phyloP scores from a whole-genome alignment of 2,113 vertebrate genomes.

The Archilochus colubris region DNA sequence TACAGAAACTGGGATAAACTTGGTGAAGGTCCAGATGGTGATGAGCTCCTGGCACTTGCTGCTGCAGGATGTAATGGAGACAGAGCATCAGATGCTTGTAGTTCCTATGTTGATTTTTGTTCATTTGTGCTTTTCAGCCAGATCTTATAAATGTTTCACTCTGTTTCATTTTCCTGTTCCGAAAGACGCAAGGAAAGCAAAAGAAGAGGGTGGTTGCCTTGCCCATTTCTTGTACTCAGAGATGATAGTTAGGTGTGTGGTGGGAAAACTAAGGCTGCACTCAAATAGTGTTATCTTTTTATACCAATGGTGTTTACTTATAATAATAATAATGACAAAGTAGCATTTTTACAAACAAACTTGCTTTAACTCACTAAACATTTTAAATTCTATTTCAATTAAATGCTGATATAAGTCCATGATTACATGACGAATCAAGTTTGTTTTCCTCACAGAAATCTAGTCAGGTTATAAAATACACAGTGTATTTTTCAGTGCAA shows the following conservation, averaged over 20 bases:
- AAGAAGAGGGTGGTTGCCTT: neutral
- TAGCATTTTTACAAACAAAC: neutral
- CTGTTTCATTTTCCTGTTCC: neutral
- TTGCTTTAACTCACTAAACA: neutral
- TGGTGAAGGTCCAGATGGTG: accelerated
- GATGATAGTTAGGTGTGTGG: neutral
- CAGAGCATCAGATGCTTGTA: neutral
- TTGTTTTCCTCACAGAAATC: neutral
- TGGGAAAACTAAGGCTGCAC: neutral
- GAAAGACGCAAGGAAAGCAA: neutral
- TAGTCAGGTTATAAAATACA: neutral
- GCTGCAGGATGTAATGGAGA: neutral
- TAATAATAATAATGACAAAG: neutral
- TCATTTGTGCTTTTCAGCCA: neutral
- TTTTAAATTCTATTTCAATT: neutral
- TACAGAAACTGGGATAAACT: neutral
- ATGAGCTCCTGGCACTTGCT: neutral
- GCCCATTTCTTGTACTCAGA: neutral
- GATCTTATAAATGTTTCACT: neutral
- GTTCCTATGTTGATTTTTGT: neutral
- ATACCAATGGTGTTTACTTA: neutral
- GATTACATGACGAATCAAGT: neutral
- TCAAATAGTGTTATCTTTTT: neutral
- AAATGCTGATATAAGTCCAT: neutral
- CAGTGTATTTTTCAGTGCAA: neutral